These are phyloP conservation scores for Epistrophella euchroma DNA, from an alignment of 2,888 invertebrate species.

Conservation along the genomic window DNA sequence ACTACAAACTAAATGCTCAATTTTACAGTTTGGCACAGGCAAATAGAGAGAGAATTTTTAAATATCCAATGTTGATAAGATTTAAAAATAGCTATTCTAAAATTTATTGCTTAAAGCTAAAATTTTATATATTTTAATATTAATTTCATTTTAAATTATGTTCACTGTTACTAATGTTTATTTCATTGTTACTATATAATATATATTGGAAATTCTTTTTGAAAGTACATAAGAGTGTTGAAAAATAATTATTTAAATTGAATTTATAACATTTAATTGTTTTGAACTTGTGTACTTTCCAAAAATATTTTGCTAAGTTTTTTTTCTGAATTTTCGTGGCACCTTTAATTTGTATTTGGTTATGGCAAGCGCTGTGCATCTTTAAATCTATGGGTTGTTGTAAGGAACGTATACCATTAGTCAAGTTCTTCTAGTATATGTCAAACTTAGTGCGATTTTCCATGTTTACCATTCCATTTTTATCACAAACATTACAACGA, in stretches of 20 bases:
- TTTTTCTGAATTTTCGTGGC: too few relatives aligned
- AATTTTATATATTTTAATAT: conserved; percentile 4
- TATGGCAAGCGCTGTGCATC: too few relatives aligned
- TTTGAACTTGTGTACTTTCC: neutral
- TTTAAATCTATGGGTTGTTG: too few relatives aligned
- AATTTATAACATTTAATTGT: neutral
- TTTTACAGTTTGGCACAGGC: neutral
- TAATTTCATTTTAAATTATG: neutral
- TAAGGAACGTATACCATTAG: too few relatives aligned
- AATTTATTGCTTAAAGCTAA: conserved; percentile 4
- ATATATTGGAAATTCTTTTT: conserved; percentile 45
- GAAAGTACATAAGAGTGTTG: conserved; percentile 20
- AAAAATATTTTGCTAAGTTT: too few relatives aligned
- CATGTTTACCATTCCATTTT: too few relatives aligned
- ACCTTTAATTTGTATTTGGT: too few relatives aligned
- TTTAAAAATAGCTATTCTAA: neutral
- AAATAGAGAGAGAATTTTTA: neutral
- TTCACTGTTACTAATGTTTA: neutral
- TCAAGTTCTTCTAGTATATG: too few relatives aligned
- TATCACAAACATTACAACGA: too few relatives aligned
- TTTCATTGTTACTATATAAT: conserved; percentile 34
- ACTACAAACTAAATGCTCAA: conserved; percentile 43
- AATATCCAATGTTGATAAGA: neutral
- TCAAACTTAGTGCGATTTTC: too few relatives aligned
- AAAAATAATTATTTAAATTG: conserved; percentile 8